These are phyloP conservation scores for Helostoma temminkii DNA, from an alignment of 2,797 vertebrate species.

Conservation along the genomic window DNA sequence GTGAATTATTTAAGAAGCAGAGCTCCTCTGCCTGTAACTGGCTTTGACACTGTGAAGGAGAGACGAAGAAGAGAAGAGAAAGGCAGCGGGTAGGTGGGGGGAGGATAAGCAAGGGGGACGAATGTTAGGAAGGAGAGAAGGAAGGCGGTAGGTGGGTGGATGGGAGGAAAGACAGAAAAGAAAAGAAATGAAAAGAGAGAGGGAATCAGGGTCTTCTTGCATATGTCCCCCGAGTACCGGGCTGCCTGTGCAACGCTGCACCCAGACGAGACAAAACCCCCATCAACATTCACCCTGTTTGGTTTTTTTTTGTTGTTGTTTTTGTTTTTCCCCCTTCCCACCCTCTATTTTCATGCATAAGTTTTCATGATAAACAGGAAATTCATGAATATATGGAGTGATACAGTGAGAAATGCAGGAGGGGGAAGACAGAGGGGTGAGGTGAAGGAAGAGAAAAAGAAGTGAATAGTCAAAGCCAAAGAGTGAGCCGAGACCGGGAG, in stretches of 20 bases:
- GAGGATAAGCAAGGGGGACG: constrained; percentile 35
- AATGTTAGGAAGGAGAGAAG: constrained; percentile 40
- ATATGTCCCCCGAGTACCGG: constrained; percentile 86
- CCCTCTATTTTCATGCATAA: constrained; percentile 84
- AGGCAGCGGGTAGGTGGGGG: constrained; percentile 53
- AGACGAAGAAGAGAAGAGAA: constrained; percentile 65
- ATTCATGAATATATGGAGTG: constrained; percentile 88
- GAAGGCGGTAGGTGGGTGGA: constrained; percentile 51
- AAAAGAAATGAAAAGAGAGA: constrained; percentile 58
- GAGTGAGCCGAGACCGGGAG: constrained; percentile 57
- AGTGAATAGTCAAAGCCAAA: constrained; percentile 72
- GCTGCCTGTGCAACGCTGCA: constrained; percentile 66
- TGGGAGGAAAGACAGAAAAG: constrained; percentile 46
- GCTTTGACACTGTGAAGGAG: constrained; percentile 89
- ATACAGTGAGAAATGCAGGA: constrained; percentile 69
- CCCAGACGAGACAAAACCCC: constrained; percentile 80
- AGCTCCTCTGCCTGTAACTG: constrained; percentile 93
- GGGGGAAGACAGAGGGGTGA: constrained; percentile 51
- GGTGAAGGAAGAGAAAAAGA: constrained; percentile 62
- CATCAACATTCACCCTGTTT: constrained; percentile 84
- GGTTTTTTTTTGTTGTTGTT: constrained; percentile 72
- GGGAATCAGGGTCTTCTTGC: constrained; percentile 80
- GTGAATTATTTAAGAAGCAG: constrained; percentile 99
- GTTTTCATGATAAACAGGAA: constrained; percentile 86
- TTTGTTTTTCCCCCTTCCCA: constrained; percentile 65